Evolutionary conservation across 35 echinoderm and acorn worm species (phyloP).

Genomic region (Stichopus chloronotus): DNA sequence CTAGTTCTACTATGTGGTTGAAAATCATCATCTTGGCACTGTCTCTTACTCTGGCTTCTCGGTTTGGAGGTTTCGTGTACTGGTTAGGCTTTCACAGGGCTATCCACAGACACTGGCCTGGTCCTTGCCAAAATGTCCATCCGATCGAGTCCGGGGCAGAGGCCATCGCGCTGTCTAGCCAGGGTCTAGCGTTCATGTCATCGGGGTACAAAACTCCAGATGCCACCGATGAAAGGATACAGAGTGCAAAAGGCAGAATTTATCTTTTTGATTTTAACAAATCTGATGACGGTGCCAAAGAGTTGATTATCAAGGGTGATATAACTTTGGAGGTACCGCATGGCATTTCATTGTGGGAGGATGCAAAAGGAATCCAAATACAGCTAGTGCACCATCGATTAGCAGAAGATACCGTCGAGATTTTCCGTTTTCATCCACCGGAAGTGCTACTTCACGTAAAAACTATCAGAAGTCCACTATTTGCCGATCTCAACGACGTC

Average conservation of each 20-base stretch:
- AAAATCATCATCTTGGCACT: neutral
- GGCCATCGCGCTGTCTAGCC: constrained; percentile 50
- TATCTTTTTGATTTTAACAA: constrained; percentile 68
- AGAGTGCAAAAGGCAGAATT: constrained; percentile 18
- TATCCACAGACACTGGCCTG: constrained; percentile 59
- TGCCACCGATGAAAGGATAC: neutral
- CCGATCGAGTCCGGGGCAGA: constrained; percentile 51
- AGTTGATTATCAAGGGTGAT: constrained; percentile 52
- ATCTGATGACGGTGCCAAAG: constrained; percentile 50
- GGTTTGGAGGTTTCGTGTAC: constrained; percentile 49
- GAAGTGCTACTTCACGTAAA: neutral
- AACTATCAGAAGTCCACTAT: constrained; percentile 10
- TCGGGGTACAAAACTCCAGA: constrained; percentile 40
- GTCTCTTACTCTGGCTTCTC: neutral
- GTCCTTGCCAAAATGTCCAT: constrained; percentile 54
- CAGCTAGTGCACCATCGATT: constrained; percentile 34
- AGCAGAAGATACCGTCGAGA: constrained; percentile 8
- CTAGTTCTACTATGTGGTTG: neutral
- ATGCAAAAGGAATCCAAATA: constrained; percentile 28
- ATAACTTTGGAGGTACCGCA: constrained; percentile 22
- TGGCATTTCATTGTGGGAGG: constrained; percentile 59
- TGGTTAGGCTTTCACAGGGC: constrained; percentile 21
- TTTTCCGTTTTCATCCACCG: neutral
- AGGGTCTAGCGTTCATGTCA: constrained; percentile 63
- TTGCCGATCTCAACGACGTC: constrained; percentile 58